A percentile compares a stretch with the other conserved stretches of the same genome.
Conservation (phyloP, 2,797 vertebrate species). For the Rousettus madagascariensis region DNA sequence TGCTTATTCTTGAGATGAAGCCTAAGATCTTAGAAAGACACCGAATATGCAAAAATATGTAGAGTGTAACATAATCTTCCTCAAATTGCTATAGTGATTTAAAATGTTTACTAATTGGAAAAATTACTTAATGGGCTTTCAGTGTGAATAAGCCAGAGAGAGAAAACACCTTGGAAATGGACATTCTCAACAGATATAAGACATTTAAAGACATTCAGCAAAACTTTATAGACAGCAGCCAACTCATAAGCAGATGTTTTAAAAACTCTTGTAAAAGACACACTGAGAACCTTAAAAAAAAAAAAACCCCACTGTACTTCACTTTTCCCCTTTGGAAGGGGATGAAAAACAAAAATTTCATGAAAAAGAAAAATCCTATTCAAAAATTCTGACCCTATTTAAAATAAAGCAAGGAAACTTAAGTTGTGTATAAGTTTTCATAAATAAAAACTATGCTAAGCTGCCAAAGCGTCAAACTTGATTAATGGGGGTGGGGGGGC, state of each 20-base stretch:
- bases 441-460: not conserved
- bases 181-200: slow-evolving; percentile 51
- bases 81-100: not conserved
- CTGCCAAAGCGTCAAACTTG: not conserved
- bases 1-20: slow-evolving; percentile 50
- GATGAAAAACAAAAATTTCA: not conserved
- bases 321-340: not conserved
- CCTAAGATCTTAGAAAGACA: slow-evolving; percentile 37
- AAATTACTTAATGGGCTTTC: slow-evolving; percentile 35
- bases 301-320: not conserved
- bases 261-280: slow-evolving; percentile 34
- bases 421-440: not conserved
- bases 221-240: slow-evolving; percentile 25
- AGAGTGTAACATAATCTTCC: not conserved
- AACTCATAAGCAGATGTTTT: slow-evolving; percentile 31
- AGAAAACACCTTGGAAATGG: slow-evolving; percentile 41
- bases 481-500: not conserved
- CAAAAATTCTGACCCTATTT: slow-evolving; percentile 27
- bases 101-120: slow-evolving; percentile 36
- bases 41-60: not conserved
- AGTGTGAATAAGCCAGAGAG: not conserved
- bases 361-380: slow-evolving; percentile 24
- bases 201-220: slow-evolving; percentile 46
- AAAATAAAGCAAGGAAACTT: slow-evolving; percentile 38
- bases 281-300: not conserved